Evolutionary conservation across 2,113 vertebrate genomes (phyloP), one percentile per base, ranked within the genome.

Genomic region (Motacilla tschutschensis): DNA sequence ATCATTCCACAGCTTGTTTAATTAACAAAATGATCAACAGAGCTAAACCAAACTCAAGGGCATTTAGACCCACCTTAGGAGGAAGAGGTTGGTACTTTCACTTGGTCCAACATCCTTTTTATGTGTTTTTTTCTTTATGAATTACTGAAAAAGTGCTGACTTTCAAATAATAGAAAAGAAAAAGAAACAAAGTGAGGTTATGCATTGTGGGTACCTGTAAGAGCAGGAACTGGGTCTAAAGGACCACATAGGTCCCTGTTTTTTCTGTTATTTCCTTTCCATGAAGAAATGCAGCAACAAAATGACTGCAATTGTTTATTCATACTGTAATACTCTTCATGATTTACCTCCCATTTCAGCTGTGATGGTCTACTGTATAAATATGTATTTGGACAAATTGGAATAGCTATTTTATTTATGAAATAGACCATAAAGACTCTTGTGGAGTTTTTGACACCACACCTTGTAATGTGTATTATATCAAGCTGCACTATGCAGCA

Each of bases 401-500:
- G 36, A 87, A 59, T 88, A 67, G 53, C 53, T 79, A 64, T 90
- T 94, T 92, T 95, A 88, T 92, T 93, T 91, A 84, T 90, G 53
- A 92, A 93, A 91, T 91, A 90, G 78, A 84, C 81, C 92, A 90
- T 88, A 91, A 82, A 79, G 84, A 6, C 67, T 87, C 81, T 67
- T 38, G 81, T 84, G 81, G 88, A 90, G 81, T 84, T 92, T 84
- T 84, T 90, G 79, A 95, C 90, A 90, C 67, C 84, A 92, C 86
- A 90, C 88, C 79, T 92, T 93, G 84, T 92, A 92, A 87, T 79
- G 57, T 90, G 64, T 73, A 82, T 92, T 91, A 86, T 88, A 92
- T 87, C 90, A 93, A 82, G 79, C 81, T 91, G 72, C 67, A 87
- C 88, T 82, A 5, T 83, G 75, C 48, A 90, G 60, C n/a, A 77